Base-by-base conservation (phyloP, 2,797 vertebrate species). In the Chromobotia macracanthus region DNA sequence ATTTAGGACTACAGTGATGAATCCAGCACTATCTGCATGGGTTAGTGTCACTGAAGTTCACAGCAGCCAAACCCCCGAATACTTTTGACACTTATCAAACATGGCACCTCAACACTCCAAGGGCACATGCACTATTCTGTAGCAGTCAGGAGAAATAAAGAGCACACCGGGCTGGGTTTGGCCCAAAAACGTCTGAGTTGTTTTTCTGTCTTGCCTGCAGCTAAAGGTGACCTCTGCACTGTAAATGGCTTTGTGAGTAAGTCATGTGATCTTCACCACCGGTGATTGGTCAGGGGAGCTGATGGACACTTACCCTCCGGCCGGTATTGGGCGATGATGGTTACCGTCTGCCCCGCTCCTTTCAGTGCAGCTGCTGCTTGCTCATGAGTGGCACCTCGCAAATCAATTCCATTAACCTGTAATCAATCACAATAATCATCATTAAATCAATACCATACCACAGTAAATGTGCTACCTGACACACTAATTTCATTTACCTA, bases 321-420 rank as follows among this genome's bases (percentile, higher is more conserved):
- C 87, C 97, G 95, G 88, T 98, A 99, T 88, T 98, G 97, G 89
- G 96, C 96, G 87, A 97, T 88, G 84, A 99, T 98, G 50, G 96
- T 96, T 86, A 98, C 97, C 19, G 95, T 96, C 92, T 98, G 97
- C 70, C 97, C 97, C 0, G 97, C 97, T 63, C 97, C 97, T 84
- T 99, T 99, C 28, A 99, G 90, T 0, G 97, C 96, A 0, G 96
- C 95, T 2, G 97, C 97, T 0, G 97, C 97, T 87, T 98, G 97
- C 77, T 99, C 97, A 0, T 99, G 97, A 41, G 97, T 96, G 58
- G 97, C 97, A 79, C 95, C 95, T 72, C 96, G 94, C 9, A 98
- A 94, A 87, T 98, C 97, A 0, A 97, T 96, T 67, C 97, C 96
- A 4, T 99, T 98, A 68, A 98, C 97, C 97, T 99, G 84, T 2